Conservation (phyloP, 1,140 invertebrate species). For the Sitodiplosis mosellana region DNA sequence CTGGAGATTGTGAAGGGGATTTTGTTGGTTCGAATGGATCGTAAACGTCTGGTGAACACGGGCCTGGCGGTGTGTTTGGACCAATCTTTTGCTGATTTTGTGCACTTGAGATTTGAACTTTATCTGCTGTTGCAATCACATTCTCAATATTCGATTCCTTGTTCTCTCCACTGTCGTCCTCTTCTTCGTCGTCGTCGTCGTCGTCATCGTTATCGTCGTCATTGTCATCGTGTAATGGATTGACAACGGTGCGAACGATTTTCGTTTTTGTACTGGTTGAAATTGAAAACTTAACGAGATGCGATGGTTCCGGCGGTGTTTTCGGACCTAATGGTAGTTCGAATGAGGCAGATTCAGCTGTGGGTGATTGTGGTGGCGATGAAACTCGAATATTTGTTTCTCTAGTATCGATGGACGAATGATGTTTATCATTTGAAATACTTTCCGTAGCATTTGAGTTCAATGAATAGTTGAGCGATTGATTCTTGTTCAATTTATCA, state of each 20-base stretch:
- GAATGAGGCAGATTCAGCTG: neutral
- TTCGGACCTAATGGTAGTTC: slow-evolving; percentile 36
- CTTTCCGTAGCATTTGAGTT: neutral
- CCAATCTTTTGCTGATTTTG: slow-evolving; percentile 19
- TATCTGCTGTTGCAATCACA: neutral
- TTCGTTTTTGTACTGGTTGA: slow-evolving; percentile 35
- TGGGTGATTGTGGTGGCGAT: neutral
- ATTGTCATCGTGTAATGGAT: slow-evolving; percentile 39
- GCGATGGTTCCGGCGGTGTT: slow-evolving; percentile 50
- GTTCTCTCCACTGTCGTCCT: slow-evolving; percentile 24
- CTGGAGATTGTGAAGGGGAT: slow-evolving; percentile 32
- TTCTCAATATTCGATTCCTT: slow-evolving; percentile 18
- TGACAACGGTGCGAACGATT: slow-evolving; percentile 32
- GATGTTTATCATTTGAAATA: neutral
- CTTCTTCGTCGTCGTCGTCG: slow-evolving; percentile 13
- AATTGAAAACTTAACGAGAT: slow-evolving; percentile 41
- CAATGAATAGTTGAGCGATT: neutral
- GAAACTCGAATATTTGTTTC: neutral
- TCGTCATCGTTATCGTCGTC: slow-evolving; percentile 14
- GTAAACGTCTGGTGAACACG: slow-evolving; percentile 42
- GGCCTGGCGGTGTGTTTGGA: slow-evolving; percentile 25
- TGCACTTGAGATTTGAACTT: neutral
- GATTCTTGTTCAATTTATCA: slow-evolving; percentile 3
- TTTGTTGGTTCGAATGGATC: slow-evolving; percentile 78
- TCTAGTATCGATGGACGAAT: neutral